phyloP scores from a whole-genome alignment of 1,140 invertebrate species.

The Helicoverpa armigera region DNA sequence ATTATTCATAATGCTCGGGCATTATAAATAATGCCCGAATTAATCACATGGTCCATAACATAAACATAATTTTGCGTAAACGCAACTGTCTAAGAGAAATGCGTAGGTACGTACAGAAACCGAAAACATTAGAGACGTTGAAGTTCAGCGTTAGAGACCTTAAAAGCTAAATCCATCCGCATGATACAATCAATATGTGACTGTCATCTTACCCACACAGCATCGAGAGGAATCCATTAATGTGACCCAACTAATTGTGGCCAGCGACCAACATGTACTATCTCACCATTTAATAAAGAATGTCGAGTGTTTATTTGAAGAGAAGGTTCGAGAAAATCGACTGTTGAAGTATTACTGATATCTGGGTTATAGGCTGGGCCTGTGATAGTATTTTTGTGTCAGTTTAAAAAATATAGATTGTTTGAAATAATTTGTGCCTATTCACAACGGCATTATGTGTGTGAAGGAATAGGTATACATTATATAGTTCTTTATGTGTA shows the following conservation, averaged over 20 bases:
- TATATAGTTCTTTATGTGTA: no score
- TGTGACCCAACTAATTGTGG: constrained; percentile 57
- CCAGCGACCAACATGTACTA: neutral
- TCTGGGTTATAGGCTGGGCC: neutral
- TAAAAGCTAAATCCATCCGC: neutral
- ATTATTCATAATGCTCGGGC: no score
- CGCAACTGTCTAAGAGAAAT: no score
- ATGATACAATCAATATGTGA: constrained; percentile 14
- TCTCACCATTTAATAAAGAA: constrained; percentile 29
- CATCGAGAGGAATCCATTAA: constrained; percentile 51
- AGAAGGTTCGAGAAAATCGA: constrained; percentile 10
- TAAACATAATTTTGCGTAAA: no score
- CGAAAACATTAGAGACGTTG: no score
- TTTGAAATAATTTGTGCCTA: no score
- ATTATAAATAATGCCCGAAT: no score
- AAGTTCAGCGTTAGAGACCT: no score
- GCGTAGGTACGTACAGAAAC: no score
- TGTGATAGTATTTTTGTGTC: neutral
- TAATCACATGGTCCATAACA: no score
- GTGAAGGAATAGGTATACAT: no score
- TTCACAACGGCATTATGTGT: no score
- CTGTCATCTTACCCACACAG: constrained; percentile 13
- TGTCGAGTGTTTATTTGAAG: constrained; percentile 14
- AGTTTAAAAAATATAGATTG: neutral
- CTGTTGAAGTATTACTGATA: neutral